Evolutionary conservation across 2,113 vertebrate genomes (phyloP).

Genomic region (Catharus bicknelli): DNA sequence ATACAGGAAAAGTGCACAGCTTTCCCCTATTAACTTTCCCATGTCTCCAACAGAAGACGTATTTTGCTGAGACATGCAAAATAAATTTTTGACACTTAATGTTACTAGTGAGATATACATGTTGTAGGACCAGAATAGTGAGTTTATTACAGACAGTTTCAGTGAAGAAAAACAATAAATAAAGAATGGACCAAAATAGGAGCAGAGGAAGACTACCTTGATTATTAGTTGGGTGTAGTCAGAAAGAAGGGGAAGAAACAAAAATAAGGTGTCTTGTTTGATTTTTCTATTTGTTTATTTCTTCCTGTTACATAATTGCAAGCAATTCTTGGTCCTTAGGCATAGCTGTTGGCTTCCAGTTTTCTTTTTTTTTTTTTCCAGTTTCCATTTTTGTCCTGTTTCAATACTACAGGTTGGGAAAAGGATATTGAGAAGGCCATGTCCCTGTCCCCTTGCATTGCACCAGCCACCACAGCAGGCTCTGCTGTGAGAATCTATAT

Average conservation of each 20-base stretch:
- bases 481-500: neutral
- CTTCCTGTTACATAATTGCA: neutral
- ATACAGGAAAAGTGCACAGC: neutral
- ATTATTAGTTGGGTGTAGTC: neutral
- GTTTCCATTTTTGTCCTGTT: neutral
- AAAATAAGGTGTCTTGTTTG: neutral
- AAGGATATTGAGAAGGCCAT: fast-evolving
- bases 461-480: neutral
- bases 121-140: neutral
- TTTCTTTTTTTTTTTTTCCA: neutral
- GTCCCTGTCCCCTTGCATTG: neutral
- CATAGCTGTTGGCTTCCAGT: neutral
- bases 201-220: neutral
- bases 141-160: neutral
- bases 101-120: neutral
- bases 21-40: neutral
- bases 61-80: neutral
- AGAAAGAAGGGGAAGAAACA: neutral
- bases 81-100: neutral
- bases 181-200: fast-evolving
- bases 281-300: neutral
- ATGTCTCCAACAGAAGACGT: neutral
- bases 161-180: neutral
- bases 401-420: neutral
- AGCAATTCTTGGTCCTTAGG: neutral